phyloP scores from a whole-genome alignment of 1,140 invertebrate species.

The Saccostrea cuccullata region DNA sequence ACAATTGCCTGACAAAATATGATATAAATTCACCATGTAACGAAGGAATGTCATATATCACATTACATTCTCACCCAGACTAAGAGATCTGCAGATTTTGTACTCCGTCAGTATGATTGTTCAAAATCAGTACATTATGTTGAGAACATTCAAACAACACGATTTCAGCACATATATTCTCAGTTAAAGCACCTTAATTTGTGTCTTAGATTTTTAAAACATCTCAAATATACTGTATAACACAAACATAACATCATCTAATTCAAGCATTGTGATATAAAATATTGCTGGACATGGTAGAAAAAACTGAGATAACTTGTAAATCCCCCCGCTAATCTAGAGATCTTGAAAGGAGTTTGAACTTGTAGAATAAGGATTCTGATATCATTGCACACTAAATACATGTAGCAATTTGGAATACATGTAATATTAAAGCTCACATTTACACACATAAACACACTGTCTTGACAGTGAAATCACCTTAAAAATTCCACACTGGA shows the following conservation, averaged over 20 bases:
- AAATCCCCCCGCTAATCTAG: neutral
- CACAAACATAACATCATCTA: too few relatives aligned
- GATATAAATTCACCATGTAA: too few relatives aligned
- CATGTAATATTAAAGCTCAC: neutral
- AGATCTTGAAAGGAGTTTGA: neutral
- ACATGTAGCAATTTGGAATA: neutral
- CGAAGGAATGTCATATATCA: slow-evolving; percentile 9
- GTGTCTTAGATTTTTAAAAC: too few relatives aligned
- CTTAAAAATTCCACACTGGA: neutral
- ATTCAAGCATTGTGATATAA: too few relatives aligned
- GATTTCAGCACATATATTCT: neutral
- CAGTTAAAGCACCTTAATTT: neutral
- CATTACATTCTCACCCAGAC: neutral
- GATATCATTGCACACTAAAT: neutral
- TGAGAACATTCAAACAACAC: neutral
- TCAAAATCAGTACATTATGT: neutral
- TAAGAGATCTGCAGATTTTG: neutral
- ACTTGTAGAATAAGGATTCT: neutral
- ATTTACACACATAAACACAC: neutral
- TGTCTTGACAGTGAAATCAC: neutral
- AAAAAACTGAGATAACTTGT: too few relatives aligned
- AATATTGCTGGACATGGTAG: too few relatives aligned
- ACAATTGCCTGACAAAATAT: neutral
- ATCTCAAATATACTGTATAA: too few relatives aligned
- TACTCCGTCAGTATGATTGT: neutral